Base-by-base conservation (phyloP, 2,113 vertebrate genomes). In the Gallinago jamesoni region DNA sequence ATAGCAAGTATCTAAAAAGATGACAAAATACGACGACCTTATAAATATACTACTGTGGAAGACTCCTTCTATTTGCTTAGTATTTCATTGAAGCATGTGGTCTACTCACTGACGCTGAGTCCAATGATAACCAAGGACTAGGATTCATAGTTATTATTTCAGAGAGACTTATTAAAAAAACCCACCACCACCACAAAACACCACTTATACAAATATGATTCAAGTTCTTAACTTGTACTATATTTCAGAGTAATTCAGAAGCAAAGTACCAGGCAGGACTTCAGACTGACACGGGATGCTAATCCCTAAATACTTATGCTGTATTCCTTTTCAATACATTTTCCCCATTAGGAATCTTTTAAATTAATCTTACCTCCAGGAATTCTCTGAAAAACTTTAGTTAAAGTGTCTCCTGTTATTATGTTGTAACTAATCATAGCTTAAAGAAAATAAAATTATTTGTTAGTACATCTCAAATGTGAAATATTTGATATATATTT, bases 351-450 rank as follows among this genome's bases (percentile, higher is more conserved):
- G 18, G 28, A 68, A 53, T 64, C 37, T 64, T 88, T 81, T 4
- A 66, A 76, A 79, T 73, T n/a, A 8, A 70, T 94, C 98, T 96
- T 97, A 99, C 99, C 99, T 98, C 99, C 99, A 96, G 99, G 98
- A 91, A 99, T 98, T 97, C 98, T 98, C 95, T 98, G 98, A 96
- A 99, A 99, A 85, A 99, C 99, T 98, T 99, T 99, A 92, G 98
- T 98, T 96, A 99, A 87, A 59, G 98, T 99, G 90, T 99, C 99
- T 92, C 98, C 99, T 83, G 98, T 98, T 97, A 99, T 98, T 96
- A 99, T 99, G 97, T 99, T 99, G 97, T 99, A 99, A 98, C 99
- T 99, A 93, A 99, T 98, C 99, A 99, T 99, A 73, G 99, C 99
- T 99, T 94, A 92, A 97, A 95, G 50, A 90, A 95, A 97, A 41